Base-by-base conservation (phyloP, 2,888 invertebrate species). In the Agrotis ipsilon region DNA sequence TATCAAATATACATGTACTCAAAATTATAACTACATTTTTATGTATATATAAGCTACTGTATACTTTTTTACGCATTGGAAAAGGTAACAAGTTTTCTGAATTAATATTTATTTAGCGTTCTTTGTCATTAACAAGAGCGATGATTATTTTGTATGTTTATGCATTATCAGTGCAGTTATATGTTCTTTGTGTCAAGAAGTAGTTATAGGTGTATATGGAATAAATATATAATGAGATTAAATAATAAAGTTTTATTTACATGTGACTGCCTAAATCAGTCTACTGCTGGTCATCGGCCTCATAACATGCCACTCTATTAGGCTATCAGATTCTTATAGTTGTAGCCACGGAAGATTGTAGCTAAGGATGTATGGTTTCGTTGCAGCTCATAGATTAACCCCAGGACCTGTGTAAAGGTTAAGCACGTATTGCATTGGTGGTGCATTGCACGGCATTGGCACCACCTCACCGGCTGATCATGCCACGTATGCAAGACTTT, bases 191-290 rank as follows among this genome's bases (percentile, higher is more conserved):
- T 93, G 92, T 94, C 92, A 91, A 90, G 92, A 94, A 92, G 91
- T 95, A 95, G 94, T 87, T 90, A 90, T 95, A 95, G 94, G 94
- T 95, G 94, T 95, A 94, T 94, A 95, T 94, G 94, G 91, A 93
- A 92, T 91, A 92, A 94, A 94, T 94, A 95, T 94, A 94, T 92
- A 86, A 93, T 93, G 92, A 88, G 86, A 90, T 89, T 88, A 75
- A 81, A 66, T 66, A 18, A 61, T 62, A 57, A 45, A 58, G 52
- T 73, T 84, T 84, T 80, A 73, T 69, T 80, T 11, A 39, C 39
- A 39, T 39, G 39, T 9, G 21, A 51, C 21, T 11, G 39, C 9
- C 39, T 11, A 11, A 0, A 39, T 39, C 39, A 39, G 39, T 39
- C 39, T 9, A 39, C n/a, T 16, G 52, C 21, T 24, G 24, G 24